These are phyloP conservation scores for Actias luna DNA, from an alignment of 2,888 invertebrate genomes.

Conservation along the genomic window DNA sequence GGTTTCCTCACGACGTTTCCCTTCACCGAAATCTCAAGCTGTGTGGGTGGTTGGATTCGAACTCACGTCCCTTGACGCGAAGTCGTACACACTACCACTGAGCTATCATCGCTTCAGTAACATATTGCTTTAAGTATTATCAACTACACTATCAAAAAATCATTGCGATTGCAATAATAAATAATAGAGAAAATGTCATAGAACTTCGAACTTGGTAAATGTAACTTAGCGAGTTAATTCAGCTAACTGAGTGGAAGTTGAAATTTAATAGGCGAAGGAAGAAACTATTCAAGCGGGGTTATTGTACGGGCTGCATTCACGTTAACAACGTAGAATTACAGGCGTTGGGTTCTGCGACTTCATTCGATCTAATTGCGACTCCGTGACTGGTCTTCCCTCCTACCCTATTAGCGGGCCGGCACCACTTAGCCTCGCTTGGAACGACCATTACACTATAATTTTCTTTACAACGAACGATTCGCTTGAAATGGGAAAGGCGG, in stretches of 20 bases:
- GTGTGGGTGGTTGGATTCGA: too few relatives aligned
- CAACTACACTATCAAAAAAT: too few relatives aligned
- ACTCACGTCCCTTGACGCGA: too few relatives aligned
- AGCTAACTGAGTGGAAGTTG: slow-evolving; percentile 9
- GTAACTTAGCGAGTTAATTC: not conserved
- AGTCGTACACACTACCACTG: too few relatives aligned
- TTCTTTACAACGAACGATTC: not conserved
- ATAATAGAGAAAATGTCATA: not conserved
- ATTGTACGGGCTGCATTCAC: slow-evolving; percentile 55
- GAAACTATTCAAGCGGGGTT: slow-evolving; percentile 37
- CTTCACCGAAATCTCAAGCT: too few relatives aligned
- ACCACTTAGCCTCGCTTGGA: slow-evolving; percentile 33
- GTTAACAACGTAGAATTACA: slow-evolving; percentile 72
- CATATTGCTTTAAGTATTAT: too few relatives aligned
- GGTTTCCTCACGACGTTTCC: too few relatives aligned
- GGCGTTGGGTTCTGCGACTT: slow-evolving; percentile 63
- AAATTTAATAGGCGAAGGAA: slow-evolving; percentile 24
- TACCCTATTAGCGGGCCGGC: slow-evolving; percentile 61
- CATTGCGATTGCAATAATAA: too few relatives aligned
- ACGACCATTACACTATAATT: not conserved
- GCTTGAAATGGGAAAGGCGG: not conserved
- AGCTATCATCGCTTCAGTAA: too few relatives aligned
- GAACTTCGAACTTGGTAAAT: not conserved
- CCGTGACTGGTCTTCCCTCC: slow-evolving; percentile 63
- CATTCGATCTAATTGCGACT: slow-evolving; percentile 70